Evolutionary conservation across 1,140 invertebrate genomes (phyloP).

Genomic region (Euura saliciscinereae): DNA sequence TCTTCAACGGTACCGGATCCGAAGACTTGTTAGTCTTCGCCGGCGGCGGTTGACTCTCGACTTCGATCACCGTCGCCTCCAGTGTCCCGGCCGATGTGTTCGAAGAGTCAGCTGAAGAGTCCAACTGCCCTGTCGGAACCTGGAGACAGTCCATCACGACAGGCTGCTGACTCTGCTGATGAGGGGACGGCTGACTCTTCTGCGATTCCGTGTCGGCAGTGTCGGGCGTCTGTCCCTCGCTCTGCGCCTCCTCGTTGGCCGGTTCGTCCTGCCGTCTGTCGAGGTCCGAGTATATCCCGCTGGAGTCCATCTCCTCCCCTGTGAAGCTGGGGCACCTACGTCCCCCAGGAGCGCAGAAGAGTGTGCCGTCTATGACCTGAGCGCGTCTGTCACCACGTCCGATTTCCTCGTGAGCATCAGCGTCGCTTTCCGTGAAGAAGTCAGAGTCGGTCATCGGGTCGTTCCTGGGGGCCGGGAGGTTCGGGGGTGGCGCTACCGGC

Average conservation of each 20-base stretch:
- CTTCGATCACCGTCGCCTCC: conserved; percentile 55
- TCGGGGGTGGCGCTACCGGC: conserved; percentile 54
- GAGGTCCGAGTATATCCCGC: conserved; percentile 83
- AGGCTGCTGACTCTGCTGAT: conserved; percentile 18
- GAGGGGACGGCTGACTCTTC: conserved; percentile 48
- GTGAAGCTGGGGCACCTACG: conserved; percentile 56
- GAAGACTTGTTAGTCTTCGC: conserved; percentile 35
- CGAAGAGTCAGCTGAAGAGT: conserved; percentile 26
- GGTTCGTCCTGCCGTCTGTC: conserved; percentile 64
- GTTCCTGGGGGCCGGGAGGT: conserved; percentile 56
- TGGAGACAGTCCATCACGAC: conserved; percentile 38
- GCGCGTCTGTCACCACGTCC: conserved; percentile 72
- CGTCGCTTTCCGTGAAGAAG: conserved; percentile 87
- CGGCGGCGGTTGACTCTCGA: conserved; percentile 47
- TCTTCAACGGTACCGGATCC: conserved; percentile 61
- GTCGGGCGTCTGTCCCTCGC: conserved; percentile 46
- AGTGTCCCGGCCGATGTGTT: conserved; percentile 27
- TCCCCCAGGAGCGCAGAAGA: conserved; percentile 70
- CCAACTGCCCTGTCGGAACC: conserved; percentile 13
- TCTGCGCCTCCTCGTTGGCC: conserved; percentile 34
- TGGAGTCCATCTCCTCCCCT: conserved; percentile 80
- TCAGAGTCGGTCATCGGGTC: conserved; percentile 90
- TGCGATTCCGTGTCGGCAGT: conserved; percentile 53
- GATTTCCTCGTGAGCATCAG: conserved; percentile 78
- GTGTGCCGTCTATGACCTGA: conserved; percentile 82